Conservation (phyloP, 1,140 invertebrate genomes). For the Leucophenga varia region DNA sequence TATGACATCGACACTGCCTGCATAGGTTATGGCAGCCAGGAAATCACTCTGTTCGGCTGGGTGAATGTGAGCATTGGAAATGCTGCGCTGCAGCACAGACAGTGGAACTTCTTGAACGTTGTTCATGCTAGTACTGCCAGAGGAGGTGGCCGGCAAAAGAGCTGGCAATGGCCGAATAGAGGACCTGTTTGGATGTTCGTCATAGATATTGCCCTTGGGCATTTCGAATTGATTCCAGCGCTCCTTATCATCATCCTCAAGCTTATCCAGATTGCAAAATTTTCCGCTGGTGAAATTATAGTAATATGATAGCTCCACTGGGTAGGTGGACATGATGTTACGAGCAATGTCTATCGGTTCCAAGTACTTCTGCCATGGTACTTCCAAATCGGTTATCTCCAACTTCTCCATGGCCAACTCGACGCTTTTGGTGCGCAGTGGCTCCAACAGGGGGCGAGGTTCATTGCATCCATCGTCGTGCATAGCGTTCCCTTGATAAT, state of each 20-base stretch:
- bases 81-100: too few species aligned
- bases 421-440: conserved; percentile 24
- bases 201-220: conserved; percentile 21
- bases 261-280: conserved; percentile 12
- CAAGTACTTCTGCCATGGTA: conserved; percentile 59
- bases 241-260: conserved; percentile 27
- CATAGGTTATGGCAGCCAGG: conserved; percentile 70
- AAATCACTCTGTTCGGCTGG: conserved; percentile 54
- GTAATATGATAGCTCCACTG: conserved; percentile 71
- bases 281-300: conserved; percentile 40
- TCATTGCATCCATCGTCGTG: conserved; percentile 18
- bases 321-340: conserved; percentile 61
- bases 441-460: conserved; percentile 27
- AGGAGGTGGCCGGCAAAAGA: too few species aligned
- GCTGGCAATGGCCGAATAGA: too few species aligned
- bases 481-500: conserved; percentile 36
- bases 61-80: conserved; percentile 17
- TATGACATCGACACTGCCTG: conserved; percentile 73
- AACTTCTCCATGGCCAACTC: conserved; percentile 16
- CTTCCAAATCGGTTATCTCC: conserved; percentile 23
- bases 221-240: conserved; percentile 40
- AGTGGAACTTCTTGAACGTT: too few species aligned
- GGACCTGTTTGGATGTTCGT: too few species aligned
- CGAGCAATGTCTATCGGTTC: conserved; percentile 69
- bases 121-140: too few species aligned